Base-by-base conservation (phyloP, 1,140 invertebrate genomes). In the Drosophila burlai region DNA sequence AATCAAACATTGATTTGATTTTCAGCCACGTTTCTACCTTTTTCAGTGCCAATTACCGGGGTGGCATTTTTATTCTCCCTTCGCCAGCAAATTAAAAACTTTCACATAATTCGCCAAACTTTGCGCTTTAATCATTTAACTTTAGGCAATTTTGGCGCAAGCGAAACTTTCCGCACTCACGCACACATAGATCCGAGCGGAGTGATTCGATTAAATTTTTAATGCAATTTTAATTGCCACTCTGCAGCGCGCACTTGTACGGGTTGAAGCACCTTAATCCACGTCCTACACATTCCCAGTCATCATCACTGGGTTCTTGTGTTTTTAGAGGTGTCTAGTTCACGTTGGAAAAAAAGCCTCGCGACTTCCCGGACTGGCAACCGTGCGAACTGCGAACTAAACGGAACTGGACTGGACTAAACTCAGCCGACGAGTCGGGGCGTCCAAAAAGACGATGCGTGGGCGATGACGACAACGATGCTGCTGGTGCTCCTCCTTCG, bases 151-250 rank as follows among this genome's bases (percentile, higher is more conserved):
- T 78, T 78, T 78, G 50, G 74, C 43, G 24, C 49, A 47, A 31
- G 29, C n/a, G 15, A 34, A 75, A 76, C 69, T 76, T 74, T 76
- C 21, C n/a, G 40, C 73, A 63, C 58, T 52, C 50, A 60, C 38
- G 62, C 47, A 34, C 16, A 52, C 49, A 67, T 43, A 64, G 31
- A 68, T 40, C 21, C 21, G 18, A 2, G 34, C 31, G 52, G 36
- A 38, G 54, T 24, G 55, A 76, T 76, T 60, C 50, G 55, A 57
- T 80, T 85, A 45, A 72, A 79, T 72, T 45, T 74, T 47, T 80
- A 86, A 87, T 83, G 82, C 67, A 79, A 79, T 85, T 85, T 83
- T 74, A 60, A 52, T 60, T 77, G 42, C 72, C 49, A 55, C 40
- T 79, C 54, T 64, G 43, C 9, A 42, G 58, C 38, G 62, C 73